A percentile compares a stretch with the other conserved stretches of the same genome.
Conservation (phyloP, 2,113 vertebrate genomes). For the Clarias batrachus region DNA sequence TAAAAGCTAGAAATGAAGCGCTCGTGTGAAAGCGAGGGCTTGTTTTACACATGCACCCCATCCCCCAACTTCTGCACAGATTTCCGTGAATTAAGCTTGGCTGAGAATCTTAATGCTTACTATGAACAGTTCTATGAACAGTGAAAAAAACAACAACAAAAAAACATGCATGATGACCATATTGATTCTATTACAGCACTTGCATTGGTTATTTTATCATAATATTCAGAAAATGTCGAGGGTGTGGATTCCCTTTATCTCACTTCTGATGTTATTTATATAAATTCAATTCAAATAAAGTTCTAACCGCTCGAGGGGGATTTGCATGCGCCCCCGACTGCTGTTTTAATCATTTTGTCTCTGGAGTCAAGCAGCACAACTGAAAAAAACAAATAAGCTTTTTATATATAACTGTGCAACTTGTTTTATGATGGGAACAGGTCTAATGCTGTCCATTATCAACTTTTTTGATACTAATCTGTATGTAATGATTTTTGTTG, state of each 20-base stretch:
- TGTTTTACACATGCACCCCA: neutral
- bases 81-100: neutral
- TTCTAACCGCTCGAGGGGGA: conserved; percentile 23
- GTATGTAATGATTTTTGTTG: neutral
- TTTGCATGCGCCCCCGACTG: conserved; percentile 25
- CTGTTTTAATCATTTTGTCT: neutral
- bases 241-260: neutral
- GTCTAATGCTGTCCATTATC: neutral
- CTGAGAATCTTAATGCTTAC: neutral
- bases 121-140: neutral
- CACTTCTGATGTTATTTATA: neutral
- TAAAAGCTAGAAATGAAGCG: neutral
- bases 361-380: neutral
- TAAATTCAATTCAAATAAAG: conserved; percentile 38
- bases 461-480: neutral
- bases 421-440: neutral
- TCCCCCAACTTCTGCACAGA: neutral
- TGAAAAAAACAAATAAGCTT: conserved; percentile 18
- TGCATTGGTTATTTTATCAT: neutral
- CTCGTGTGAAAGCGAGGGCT: conserved; percentile 1
- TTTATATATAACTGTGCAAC: neutral
- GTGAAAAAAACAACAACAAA: neutral
- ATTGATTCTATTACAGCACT: neutral
- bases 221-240: neutral
- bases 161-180: neutral